Percentiles rank a stretch among this genome's conserved stretches.
Evolutionary conservation across 2,113 vertebrate genomes (phyloP).

Genomic region (Danio rerio): DNA sequence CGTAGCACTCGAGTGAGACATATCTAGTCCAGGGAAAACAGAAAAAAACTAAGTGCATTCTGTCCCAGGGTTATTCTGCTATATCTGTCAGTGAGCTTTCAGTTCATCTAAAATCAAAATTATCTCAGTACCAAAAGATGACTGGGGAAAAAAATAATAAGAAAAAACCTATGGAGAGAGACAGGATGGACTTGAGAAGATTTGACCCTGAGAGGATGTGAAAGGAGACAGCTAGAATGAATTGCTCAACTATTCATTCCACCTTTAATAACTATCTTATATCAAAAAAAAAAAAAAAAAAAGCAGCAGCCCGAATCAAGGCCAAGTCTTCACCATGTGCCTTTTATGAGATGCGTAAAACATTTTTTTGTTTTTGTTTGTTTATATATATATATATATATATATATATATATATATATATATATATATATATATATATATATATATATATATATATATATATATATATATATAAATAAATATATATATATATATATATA

Average conservation of each 20-base stretch:
- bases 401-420: too few relatives aligned
- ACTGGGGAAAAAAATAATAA: not conserved
- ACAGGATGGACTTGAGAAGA: not conserved
- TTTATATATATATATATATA: too few relatives aligned
- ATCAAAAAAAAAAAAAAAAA: not conserved
- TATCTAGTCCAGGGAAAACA: not conserved
- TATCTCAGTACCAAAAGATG: not conserved
- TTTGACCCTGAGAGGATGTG: conserved; percentile 15
- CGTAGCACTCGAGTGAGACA: not conserved
- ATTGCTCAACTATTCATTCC: not conserved
- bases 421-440: too few relatives aligned
- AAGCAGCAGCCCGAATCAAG: conserved; percentile 6
- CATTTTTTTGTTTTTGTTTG: not conserved
- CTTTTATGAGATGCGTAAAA: not conserved
- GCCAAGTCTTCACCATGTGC: conserved; percentile 6
- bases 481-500: too few relatives aligned
- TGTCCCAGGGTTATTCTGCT: not conserved
- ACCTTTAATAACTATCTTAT: conserved; percentile 16
- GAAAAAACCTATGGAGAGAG: not conserved
- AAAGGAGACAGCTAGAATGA: conserved; percentile 5
- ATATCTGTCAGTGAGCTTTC: not conserved
- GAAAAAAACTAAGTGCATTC: not conserved
- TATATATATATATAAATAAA: too few relatives aligned
- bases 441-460: too few relatives aligned
- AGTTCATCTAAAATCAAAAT: not conserved